Evolutionary conservation across 1,140 invertebrate genomes (phyloP).

Genomic region (Bathynomus jamesi): DNA sequence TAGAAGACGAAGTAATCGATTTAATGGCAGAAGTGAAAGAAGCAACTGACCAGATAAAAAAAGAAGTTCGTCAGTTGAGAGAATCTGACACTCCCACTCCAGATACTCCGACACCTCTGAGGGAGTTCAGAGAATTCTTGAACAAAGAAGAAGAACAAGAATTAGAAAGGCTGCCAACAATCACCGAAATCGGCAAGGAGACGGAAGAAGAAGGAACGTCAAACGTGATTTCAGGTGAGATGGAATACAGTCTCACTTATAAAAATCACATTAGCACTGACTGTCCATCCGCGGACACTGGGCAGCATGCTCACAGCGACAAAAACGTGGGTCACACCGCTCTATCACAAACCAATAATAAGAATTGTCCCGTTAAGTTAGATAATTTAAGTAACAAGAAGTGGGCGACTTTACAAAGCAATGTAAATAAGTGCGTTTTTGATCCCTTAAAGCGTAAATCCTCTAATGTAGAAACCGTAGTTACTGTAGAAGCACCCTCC

Average conservation of each 20-base stretch:
- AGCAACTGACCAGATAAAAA: slow-evolving; percentile 47
- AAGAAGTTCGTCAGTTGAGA: slow-evolving; percentile 47
- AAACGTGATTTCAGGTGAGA: slow-evolving; percentile 1
- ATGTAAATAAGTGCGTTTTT: not conserved
- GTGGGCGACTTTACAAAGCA: not conserved
- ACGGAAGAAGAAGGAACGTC: slow-evolving; percentile 25
- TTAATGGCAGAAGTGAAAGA: slow-evolving; percentile 48
- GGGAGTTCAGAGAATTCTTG: slow-evolving; percentile 34
- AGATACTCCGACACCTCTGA: slow-evolving; percentile 33
- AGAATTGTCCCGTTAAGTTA: too few species aligned
- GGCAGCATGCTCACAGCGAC: not conserved
- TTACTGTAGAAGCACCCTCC: not conserved
- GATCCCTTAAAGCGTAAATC: not conserved
- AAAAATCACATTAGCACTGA: not conserved
- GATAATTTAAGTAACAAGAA: too few species aligned
- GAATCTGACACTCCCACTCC: slow-evolving; percentile 31
- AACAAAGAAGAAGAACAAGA: slow-evolving; percentile 32
- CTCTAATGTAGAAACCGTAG: not conserved
- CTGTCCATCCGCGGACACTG: not conserved
- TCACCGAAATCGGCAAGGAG: slow-evolving; percentile 29
- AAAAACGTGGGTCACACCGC: not conserved
- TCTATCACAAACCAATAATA: not conserved
- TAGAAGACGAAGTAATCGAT: slow-evolving; percentile 44
- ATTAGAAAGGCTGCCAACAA: slow-evolving; percentile 27
- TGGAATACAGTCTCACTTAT: not conserved